Percentiles rank a stretch among this genome's conserved stretches.
Evolutionary conservation across 2,113 vertebrate genomes (phyloP).

Genomic region (Chiloscyllium plagiosum): DNA sequence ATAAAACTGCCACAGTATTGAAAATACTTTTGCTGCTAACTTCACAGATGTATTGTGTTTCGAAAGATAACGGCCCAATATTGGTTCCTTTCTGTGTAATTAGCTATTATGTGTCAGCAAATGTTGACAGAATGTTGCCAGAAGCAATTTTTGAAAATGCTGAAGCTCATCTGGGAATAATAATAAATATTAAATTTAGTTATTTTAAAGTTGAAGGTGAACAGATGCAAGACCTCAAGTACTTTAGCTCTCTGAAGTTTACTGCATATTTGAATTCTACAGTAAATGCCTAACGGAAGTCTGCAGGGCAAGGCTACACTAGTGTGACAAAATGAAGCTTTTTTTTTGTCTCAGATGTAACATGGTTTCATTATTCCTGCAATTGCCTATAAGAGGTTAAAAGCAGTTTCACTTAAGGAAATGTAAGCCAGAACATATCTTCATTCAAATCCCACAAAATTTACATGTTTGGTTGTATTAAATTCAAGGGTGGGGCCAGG

Average conservation of each 20-base stretch:
- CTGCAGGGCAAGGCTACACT: slow-evolving; percentile 5
- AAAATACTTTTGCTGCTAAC: not conserved
- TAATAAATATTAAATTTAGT: slow-evolving; percentile 30
- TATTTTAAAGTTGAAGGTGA: slow-evolving; percentile 27
- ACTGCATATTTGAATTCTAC: not conserved
- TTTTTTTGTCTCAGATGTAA: not conserved
- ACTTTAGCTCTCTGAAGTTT: not conserved
- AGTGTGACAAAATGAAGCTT: not conserved
- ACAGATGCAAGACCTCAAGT: not conserved
- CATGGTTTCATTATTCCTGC: not conserved
- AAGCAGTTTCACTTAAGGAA: not conserved
- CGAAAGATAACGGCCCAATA: slow-evolving; percentile 13
- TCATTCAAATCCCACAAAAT: not conserved
- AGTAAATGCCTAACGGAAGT: not conserved
- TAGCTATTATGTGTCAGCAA: slow-evolving; percentile 23
- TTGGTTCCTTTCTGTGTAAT: slow-evolving; percentile 33
- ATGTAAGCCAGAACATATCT: not conserved
- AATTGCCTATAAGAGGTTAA: not conserved
- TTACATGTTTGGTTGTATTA: not conserved
- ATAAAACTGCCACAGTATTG: not conserved
- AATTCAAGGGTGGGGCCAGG: not conserved
- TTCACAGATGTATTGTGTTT: slow-evolving; percentile 31
- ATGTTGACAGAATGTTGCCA: slow-evolving; percentile 30
- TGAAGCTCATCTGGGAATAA: slow-evolving; percentile 29
- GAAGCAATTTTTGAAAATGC: slow-evolving; percentile 22